Percentiles rank a stretch among this genome's conserved stretches.
These are phyloP conservation scores for Aldabrachelys gigantea DNA, from an alignment of 2,113 vertebrate genomes.

Conservation along the genomic window DNA sequence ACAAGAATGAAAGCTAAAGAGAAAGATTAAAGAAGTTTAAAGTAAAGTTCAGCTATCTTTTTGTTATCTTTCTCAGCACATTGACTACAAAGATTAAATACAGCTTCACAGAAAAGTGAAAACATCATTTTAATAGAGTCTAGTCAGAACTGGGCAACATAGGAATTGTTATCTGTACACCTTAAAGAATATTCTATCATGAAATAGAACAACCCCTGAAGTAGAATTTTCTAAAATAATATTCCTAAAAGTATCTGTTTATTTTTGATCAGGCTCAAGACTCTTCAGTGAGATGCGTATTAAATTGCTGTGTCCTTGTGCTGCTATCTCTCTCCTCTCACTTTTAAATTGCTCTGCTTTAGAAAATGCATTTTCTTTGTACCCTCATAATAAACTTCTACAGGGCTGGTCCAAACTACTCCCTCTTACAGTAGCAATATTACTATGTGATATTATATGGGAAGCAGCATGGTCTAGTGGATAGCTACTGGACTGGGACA, in stretches of 20 bases:
- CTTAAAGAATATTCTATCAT: conserved; percentile 59
- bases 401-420: not conserved
- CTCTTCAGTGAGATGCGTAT: not conserved
- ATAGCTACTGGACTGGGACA: not conserved
- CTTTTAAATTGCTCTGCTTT: not conserved
- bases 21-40: conserved; percentile 78
- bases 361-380: not conserved
- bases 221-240: conserved; percentile 35
- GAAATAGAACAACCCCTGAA: conserved; percentile 60
- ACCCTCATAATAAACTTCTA: not conserved
- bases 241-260: conserved; percentile 61
- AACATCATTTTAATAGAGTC: conserved; percentile 70
- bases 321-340: not conserved
- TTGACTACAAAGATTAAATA: conserved; percentile 77
- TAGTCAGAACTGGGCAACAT: conserved; percentile 67
- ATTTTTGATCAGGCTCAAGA: conserved; percentile 58
- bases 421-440: not conserved
- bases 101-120: conserved; percentile 68
- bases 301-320: conserved; percentile 35
- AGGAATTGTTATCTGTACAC: conserved; percentile 57
- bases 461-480: not conserved
- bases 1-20: conserved; percentile 77
- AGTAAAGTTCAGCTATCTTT: conserved; percentile 77
- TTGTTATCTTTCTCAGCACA: conserved; percentile 75
- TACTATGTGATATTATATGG: not conserved